These are phyloP conservation scores for Argopecten irradians DNA, from an alignment of 1,140 invertebrate species.

Conservation along the genomic window DNA sequence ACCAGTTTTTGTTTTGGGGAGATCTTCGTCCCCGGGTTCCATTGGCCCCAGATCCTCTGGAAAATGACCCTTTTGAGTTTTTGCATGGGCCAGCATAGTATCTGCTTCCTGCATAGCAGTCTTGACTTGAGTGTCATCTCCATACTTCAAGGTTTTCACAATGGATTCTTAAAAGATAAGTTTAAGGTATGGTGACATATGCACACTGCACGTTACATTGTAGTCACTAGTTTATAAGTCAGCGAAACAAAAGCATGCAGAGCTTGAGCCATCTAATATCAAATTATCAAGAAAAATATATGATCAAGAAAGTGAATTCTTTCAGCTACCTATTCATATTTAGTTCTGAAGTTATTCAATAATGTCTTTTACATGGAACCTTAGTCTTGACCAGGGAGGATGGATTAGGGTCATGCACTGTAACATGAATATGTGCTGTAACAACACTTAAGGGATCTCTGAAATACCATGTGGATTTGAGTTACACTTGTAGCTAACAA, in stretches of 20 bases:
- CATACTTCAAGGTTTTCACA: conserved; percentile 68
- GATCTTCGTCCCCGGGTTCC: conserved; percentile 56
- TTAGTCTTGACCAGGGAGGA: no score
- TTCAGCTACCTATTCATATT: no score
- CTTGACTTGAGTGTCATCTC: conserved; percentile 59
- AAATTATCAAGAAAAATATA: background rate
- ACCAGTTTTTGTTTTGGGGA: conserved; percentile 69
- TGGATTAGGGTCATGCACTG: no score
- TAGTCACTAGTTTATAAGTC: background rate
- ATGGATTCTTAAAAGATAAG: conserved; percentile 60
- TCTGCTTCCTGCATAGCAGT: conserved; percentile 68
- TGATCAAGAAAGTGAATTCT: no score
- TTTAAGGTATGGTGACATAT: background rate
- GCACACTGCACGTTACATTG: background rate
- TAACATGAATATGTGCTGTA: no score
- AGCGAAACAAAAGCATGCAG: no score
- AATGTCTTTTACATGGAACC: no score
- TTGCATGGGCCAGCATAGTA: conserved; percentile 56
- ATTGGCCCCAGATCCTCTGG: conserved; percentile 44
- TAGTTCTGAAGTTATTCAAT: no score
- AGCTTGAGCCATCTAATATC: no score
- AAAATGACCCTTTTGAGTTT: conserved; percentile 45
- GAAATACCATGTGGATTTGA: no score
- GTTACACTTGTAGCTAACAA: no score
- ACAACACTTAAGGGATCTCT: no score